phyloP scores from a whole-genome alignment of 2,113 vertebrate species.

The Coryphaenoides rupestris region DNA sequence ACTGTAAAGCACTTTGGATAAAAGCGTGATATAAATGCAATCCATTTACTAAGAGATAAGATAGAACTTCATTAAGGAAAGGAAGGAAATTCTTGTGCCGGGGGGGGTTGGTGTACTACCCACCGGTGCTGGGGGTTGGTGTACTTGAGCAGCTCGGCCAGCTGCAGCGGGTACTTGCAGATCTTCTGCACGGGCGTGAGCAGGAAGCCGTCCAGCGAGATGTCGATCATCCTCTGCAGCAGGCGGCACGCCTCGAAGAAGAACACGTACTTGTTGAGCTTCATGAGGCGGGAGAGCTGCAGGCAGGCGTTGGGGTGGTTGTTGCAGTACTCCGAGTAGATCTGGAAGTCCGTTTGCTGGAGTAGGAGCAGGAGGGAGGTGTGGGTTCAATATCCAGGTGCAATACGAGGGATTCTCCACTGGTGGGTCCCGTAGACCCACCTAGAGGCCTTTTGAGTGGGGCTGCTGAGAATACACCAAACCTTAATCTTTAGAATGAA shows the following conservation, averaged over 20 bases:
- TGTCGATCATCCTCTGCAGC: conserved; percentile 95
- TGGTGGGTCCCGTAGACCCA: too few relatives aligned
- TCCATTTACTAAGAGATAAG: too few relatives aligned
- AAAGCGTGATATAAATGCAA: too few relatives aligned
- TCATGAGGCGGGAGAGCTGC: conserved; percentile 88
- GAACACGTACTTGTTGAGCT: conserved; percentile 91
- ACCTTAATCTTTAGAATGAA: too few relatives aligned
- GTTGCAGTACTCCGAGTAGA: conserved; percentile 98
- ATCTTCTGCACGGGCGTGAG: conserved; percentile 96
- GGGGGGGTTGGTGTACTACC: too few relatives aligned
- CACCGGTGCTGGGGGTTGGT: conserved; percentile 93
- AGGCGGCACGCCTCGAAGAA: conserved; percentile 96
- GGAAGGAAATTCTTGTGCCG: too few relatives aligned
- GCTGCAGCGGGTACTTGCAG: conserved; percentile 94
- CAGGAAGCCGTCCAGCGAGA: conserved; percentile 92
- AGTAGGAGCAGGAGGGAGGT: background rate
- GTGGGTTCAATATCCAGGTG: background rate
- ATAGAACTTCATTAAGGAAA: too few relatives aligned
- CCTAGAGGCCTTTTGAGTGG: too few relatives aligned
- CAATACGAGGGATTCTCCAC: background rate
- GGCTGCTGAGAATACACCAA: too few relatives aligned
- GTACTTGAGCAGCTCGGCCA: conserved; percentile 94
- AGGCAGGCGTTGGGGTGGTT: conserved; percentile 92
- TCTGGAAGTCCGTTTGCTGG: conserved; percentile 95
- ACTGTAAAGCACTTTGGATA: too few relatives aligned